Conservation (phyloP, 2,797 vertebrate species). For the Zalophus californianus region DNA sequence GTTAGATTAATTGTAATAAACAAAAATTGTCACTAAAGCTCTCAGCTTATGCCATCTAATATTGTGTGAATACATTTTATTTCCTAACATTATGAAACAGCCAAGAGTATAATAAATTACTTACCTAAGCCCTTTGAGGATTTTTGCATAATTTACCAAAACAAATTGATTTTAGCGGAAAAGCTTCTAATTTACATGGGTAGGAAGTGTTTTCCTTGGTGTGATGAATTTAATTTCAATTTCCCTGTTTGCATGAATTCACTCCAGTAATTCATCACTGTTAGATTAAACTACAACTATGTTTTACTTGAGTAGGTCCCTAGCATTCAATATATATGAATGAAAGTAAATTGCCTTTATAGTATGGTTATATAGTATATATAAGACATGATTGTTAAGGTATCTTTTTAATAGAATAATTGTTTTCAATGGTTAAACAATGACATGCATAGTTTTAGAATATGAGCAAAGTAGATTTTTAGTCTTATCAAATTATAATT, state of each 20-base stretch:
- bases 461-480: neutral
- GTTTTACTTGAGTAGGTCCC: slow-evolving; percentile 81
- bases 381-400: slow-evolving; percentile 48
- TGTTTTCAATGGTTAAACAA: neutral
- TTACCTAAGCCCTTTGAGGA: slow-evolving; percentile 88
- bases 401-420: slow-evolving; percentile 34
- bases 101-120: slow-evolving; percentile 88
- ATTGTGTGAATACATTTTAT: slow-evolving; percentile 88
- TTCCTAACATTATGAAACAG: slow-evolving; percentile 87
- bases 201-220: slow-evolving; percentile 87
- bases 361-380: slow-evolving; percentile 50
- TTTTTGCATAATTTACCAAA: slow-evolving; percentile 91
- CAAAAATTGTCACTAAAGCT: slow-evolving; percentile 86
- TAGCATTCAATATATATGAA: slow-evolving; percentile 83
- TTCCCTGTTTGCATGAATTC: slow-evolving; percentile 88
- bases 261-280: slow-evolving; percentile 88
- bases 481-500: neutral
- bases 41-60: slow-evolving; percentile 85
- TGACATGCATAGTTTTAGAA: neutral
- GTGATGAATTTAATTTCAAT: slow-evolving; percentile 90
- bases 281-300: slow-evolving; percentile 86
- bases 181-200: slow-evolving; percentile 89
- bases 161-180: slow-evolving; percentile 90
- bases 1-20: slow-evolving; percentile 87
- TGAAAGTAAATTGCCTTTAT: slow-evolving; percentile 78